Conservation (phyloP, 2,113 vertebrate genomes). For the Phyllopteryx taeniolatus region DNA sequence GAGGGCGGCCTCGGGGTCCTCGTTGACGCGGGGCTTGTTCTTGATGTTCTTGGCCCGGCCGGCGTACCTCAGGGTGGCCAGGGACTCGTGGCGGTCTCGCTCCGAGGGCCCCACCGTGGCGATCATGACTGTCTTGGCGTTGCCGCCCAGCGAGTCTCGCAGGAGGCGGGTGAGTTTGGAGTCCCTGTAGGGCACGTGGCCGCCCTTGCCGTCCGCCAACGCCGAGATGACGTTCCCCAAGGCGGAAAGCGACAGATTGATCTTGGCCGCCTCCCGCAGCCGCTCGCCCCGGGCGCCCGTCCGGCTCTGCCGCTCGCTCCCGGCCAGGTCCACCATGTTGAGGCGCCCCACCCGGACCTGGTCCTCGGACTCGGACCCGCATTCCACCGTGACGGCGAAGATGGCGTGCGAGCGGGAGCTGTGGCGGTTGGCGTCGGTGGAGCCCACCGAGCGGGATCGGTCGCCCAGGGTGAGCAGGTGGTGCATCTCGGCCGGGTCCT, state of each 20-base stretch:
- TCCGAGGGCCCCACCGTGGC: slow-evolving; percentile 90
- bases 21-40: slow-evolving; percentile 93
- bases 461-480: slow-evolving; percentile 94
- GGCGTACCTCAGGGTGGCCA: slow-evolving; percentile 90
- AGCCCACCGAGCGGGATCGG: slow-evolving; percentile 86
- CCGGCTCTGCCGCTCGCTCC: slow-evolving; percentile 91
- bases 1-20: slow-evolving; percentile 94
- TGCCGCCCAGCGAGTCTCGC: slow-evolving; percentile 94
- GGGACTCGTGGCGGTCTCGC: slow-evolving; percentile 85
- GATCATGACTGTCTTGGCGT: slow-evolving; percentile 94
- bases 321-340: slow-evolving; percentile 94
- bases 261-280: slow-evolving; percentile 91
- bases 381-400: slow-evolving; percentile 90
- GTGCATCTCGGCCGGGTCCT: slow-evolving; percentile 92
- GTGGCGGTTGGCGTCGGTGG: slow-evolving; percentile 93
- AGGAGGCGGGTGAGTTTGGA: slow-evolving; percentile 95
- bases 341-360: slow-evolving; percentile 96
- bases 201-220: slow-evolving; percentile 86
- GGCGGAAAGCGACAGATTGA: slow-evolving; percentile 93
- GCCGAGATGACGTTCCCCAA: slow-evolving; percentile 96
- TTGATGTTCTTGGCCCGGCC: slow-evolving; percentile 96
- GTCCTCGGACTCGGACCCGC: slow-evolving; percentile 86
- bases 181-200: slow-evolving; percentile 93
- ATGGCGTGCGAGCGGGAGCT: slow-evolving; percentile 96
- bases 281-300: slow-evolving; percentile 79